These are phyloP conservation scores for Ypsolopha sequella DNA, from an alignment of 2,888 invertebrate genomes.

Conservation along the genomic window DNA sequence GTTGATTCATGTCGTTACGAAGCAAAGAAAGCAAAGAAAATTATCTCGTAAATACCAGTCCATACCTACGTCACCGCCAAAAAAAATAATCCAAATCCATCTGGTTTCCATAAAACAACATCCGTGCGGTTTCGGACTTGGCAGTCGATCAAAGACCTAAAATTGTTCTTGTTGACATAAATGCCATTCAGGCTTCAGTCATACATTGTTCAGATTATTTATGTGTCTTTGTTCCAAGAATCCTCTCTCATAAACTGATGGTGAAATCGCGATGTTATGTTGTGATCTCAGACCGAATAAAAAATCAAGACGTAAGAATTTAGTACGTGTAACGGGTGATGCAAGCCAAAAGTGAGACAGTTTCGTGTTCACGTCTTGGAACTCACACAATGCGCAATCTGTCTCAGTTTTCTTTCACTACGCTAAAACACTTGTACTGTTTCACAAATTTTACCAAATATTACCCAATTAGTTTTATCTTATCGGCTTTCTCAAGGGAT, in stretches of 20 bases:
- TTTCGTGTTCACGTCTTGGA: no score
- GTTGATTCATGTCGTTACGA: no score
- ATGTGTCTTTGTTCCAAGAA: not conserved
- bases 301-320: not conserved
- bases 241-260: not conserved
- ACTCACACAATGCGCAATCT: no score
- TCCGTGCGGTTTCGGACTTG: constrained; percentile 24
- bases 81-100: not conserved
- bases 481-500: no score
- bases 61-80: not conserved
- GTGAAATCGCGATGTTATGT: not conserved
- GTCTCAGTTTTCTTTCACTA: no score
- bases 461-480: no score
- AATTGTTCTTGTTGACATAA: constrained; percentile 32
- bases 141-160: constrained; percentile 46
- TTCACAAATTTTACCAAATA: no score
- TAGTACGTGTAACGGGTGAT: no score
- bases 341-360: no score
- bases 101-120: constrained; percentile 24
- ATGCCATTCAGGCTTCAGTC: constrained; percentile 24
- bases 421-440: no score
- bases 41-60: no score
- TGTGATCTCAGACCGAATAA: not conserved
- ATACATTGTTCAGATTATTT: constrained; percentile 20
- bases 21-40: no score